Percentiles rank a stretch among this genome's conserved stretches.
These are phyloP conservation scores for Yponomeuta sedellus DNA, from an alignment of 2,888 invertebrate genomes.

Conservation along the genomic window DNA sequence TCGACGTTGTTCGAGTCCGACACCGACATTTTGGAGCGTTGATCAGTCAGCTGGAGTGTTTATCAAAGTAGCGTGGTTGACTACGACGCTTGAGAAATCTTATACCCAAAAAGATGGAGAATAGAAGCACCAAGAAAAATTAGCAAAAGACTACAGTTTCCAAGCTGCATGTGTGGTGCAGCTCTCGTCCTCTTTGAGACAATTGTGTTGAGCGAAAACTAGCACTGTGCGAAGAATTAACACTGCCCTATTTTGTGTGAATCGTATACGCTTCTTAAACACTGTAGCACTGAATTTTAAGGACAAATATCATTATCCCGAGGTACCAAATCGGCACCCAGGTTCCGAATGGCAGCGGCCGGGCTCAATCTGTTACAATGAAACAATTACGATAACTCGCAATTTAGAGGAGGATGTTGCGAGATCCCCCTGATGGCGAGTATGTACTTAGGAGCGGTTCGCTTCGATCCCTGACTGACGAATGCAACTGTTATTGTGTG, in stretches of 20 bases:
- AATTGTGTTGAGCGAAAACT: background rate
- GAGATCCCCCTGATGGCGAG: conserved; percentile 60
- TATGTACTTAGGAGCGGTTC: conserved; percentile 28
- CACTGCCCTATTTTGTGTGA: background rate
- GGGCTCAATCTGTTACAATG: conserved; percentile 69
- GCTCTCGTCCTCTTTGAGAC: too few relatives aligned
- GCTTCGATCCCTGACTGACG: conserved; percentile 50
- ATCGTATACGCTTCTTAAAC: background rate
- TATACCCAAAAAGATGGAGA: too few relatives aligned
- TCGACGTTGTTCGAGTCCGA: conserved; percentile 31
- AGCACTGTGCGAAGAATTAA: background rate
- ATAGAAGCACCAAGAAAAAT: too few relatives aligned
- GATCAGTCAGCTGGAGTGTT: background rate
- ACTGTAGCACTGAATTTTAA: background rate
- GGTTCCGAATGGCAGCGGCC: conserved; percentile 44
- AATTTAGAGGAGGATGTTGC: conserved; percentile 75
- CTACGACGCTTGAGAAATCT: too few relatives aligned
- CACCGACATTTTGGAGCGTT: background rate
- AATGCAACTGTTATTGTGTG: conserved; percentile 25
- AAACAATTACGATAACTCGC: conserved; percentile 76
- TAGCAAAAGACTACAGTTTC: too few relatives aligned
- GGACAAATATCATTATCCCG: background rate
- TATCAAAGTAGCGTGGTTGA: too few relatives aligned
- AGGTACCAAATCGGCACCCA: conserved; percentile 38
- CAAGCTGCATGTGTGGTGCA: too few relatives aligned